A percentile compares a stretch with the other conserved stretches of the same genome.
Evolutionary conservation across 2,113 vertebrate species (phyloP).

Genomic region (Xyrauchen texanus): DNA sequence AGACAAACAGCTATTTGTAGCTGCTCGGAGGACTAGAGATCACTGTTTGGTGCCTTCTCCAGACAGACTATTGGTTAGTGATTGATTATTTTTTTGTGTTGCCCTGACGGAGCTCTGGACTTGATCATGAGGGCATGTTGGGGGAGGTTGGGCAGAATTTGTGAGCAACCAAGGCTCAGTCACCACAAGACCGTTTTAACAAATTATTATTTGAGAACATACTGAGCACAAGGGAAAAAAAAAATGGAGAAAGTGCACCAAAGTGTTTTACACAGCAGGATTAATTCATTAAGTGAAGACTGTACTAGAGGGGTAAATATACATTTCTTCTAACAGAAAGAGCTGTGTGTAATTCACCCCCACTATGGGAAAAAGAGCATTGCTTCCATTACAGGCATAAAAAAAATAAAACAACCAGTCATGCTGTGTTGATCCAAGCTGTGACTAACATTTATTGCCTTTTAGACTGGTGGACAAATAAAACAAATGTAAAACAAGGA

Average conservation of each 20-base stretch:
- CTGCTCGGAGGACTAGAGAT: background rate
- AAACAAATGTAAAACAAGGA: conserved; percentile 4
- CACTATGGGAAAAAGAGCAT: conserved; percentile 23
- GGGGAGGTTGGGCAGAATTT: background rate
- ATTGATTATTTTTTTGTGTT: background rate
- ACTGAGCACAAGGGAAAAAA: background rate
- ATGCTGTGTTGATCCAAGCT: conserved; percentile 20
- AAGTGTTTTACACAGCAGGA: conserved; percentile 28
- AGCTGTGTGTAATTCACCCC: conserved; percentile 16
- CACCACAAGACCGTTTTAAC: conserved; percentile 17
- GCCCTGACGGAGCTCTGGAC: background rate
- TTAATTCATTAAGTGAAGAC: conserved; percentile 19
- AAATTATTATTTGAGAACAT: background rate
- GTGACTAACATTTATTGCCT: conserved; percentile 21
- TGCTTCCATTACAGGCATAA: conserved; percentile 7
- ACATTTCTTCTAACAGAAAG: conserved; percentile 29
- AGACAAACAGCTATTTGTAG: conserved; percentile 9
- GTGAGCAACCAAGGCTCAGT: background rate
- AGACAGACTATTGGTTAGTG: background rate
- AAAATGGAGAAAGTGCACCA: background rate
- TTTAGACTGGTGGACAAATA: conserved; percentile 15
- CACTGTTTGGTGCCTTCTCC: background rate
- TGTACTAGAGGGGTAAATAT: background rate
- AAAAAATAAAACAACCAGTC: conserved; percentile 30
- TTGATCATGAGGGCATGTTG: background rate